These are phyloP conservation scores for Lottia scabra DNA, from an alignment of 2,888 invertebrate genomes.

Conservation along the genomic window DNA sequence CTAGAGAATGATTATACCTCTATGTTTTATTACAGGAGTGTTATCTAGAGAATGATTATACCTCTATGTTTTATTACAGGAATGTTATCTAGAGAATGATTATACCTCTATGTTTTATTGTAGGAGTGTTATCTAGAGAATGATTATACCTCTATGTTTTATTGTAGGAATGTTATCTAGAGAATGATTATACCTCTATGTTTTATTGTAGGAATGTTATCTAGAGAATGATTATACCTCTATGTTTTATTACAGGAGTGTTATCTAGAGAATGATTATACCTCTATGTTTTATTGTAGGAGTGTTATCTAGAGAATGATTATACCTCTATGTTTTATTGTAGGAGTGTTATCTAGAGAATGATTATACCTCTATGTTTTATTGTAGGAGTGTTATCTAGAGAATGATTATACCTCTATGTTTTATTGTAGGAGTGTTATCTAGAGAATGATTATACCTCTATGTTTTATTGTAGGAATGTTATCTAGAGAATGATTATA, in stretches of 20 bases:
- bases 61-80: conserved; percentile 86
- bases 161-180: no score
- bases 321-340: conserved; percentile 87
- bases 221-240: conserved; percentile 91
- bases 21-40: conserved; percentile 86
- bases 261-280: conserved; percentile 90
- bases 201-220: no score
- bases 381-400: no score
- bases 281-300: conserved; percentile 86
- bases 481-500: no score
- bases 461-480: no score
- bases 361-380: conserved; percentile 88
- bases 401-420: conserved; percentile 89
- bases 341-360: conserved; percentile 89
- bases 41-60: conserved; percentile 90
- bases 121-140: conserved; percentile 89
- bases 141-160: conserved; percentile 88
- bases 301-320: conserved; percentile 90
- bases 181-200: conserved; percentile 89
- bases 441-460: conserved; percentile 91
- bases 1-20: conserved; percentile 91
- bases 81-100: conserved; percentile 90
- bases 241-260: conserved; percentile 86
- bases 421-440: no score
- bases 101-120: conserved; percentile 87